phyloP scores from a whole-genome alignment of 2,888 invertebrate genomes.

The Ornithoptera priamus region DNA sequence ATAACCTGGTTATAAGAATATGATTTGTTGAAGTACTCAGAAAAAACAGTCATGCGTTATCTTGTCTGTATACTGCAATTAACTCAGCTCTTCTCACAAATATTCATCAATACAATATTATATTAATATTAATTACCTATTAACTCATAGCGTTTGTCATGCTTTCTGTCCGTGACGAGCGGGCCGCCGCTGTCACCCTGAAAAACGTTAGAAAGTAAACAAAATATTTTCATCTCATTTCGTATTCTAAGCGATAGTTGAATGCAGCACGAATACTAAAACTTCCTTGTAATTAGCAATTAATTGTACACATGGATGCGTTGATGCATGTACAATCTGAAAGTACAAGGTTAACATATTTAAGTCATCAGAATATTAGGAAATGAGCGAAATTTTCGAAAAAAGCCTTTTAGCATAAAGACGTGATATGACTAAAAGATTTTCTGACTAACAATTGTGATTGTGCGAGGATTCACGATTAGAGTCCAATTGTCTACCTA shows the following conservation, averaged over 20 bases:
- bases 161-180: slow-evolving; percentile 84
- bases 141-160: slow-evolving; percentile 87
- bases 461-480: too few relatives aligned
- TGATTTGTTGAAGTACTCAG: too few relatives aligned
- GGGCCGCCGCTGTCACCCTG: slow-evolving; percentile 92
- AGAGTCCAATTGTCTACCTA: too few relatives aligned
- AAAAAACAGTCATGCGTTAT: not conserved
- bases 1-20: too few relatives aligned
- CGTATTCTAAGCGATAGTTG: not conserved
- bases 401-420: too few relatives aligned
- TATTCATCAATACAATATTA: not conserved
- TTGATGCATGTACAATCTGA: not conserved
- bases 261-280: not conserved
- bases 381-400: too few relatives aligned
- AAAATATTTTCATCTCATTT: slow-evolving; percentile 10
- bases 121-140: slow-evolving; percentile 80
- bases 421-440: too few relatives aligned
- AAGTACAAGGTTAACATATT: not conserved
- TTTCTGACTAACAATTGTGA: too few relatives aligned
- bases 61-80: not conserved
- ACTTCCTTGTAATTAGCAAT: slow-evolving; percentile 8
- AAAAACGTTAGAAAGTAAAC: slow-evolving; percentile 39
- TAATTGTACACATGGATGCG: not conserved
- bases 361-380: too few relatives aligned
- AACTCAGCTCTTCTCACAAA: not conserved